phyloP scores from a whole-genome alignment of 1,140 invertebrate species.

The Formica selysi region DNA sequence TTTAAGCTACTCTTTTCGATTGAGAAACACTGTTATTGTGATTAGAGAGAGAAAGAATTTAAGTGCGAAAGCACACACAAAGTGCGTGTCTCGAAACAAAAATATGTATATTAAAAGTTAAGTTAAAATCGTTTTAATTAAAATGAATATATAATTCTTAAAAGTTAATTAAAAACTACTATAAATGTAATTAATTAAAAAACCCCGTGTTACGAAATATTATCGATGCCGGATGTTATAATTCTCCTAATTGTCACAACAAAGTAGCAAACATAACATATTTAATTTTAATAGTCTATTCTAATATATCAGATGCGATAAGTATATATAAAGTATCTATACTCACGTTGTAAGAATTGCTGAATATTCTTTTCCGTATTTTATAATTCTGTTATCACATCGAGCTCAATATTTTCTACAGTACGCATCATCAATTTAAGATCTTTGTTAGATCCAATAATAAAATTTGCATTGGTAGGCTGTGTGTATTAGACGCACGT shows the following conservation, averaged over 20 bases:
- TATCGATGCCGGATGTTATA: conserved; percentile 25
- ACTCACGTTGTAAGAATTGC: not conserved
- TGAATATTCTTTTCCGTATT: not conserved
- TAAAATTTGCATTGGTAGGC: not conserved
- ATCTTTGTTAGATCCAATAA: conserved; percentile 28
- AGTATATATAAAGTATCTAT: not conserved
- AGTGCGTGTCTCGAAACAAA: too few species aligned
- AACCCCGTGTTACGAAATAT: not conserved
- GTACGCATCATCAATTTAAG: not conserved
- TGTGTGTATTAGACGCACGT: not conserved
- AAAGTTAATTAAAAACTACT: not conserved
- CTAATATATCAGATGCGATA: not conserved
- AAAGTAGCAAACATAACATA: conserved; percentile 5
- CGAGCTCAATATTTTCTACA: not conserved
- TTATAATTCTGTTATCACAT: not conserved
- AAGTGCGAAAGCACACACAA: not conserved
- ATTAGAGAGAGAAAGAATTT: too few species aligned
- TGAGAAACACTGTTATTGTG: not conserved
- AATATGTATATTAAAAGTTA: not conserved
- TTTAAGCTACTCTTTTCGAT: not conserved
- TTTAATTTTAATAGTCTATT: conserved; percentile 5
- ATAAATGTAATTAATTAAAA: not conserved
- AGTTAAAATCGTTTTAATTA: not conserved
- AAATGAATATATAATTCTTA: not conserved
- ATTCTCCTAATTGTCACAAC: conserved; percentile 28